Percentiles rank a stretch among this genome's conserved stretches.
Evolutionary conservation across 2,797 vertebrate genomes (phyloP).

Genomic region (Rachycentron canadum): DNA sequence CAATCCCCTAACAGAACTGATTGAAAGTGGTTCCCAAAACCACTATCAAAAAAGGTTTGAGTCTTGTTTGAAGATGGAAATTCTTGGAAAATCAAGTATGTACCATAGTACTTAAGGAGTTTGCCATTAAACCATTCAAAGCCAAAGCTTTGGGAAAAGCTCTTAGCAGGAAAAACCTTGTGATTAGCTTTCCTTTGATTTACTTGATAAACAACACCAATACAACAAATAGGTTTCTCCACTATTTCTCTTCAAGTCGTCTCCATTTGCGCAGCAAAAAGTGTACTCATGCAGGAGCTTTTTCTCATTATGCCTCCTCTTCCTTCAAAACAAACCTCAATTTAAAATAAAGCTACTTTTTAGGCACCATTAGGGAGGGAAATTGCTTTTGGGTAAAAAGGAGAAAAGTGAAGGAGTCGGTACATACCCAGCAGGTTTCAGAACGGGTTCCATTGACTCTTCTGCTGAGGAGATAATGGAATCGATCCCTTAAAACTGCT

Average conservation of each 20-base stretch:
- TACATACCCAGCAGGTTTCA: constrained; percentile 75
- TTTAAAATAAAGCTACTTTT: constrained; percentile 39
- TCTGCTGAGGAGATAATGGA: constrained; percentile 67
- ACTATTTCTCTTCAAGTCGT: constrained; percentile 28
- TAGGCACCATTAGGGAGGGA: constrained; percentile 42
- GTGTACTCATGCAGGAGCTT: constrained; percentile 29
- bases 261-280: constrained; percentile 50
- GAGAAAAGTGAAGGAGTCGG: constrained; percentile 25
- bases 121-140: constrained; percentile 61
- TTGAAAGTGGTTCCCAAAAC: constrained; percentile 40
- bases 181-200: constrained; percentile 54
- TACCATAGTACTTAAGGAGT: constrained; percentile 27
- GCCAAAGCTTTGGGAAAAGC: constrained; percentile 23
- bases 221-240: constrained; percentile 39
- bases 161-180: constrained; percentile 31
- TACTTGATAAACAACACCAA: constrained; percentile 35
- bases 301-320: constrained; percentile 32
- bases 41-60: constrained; percentile 27
- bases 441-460: constrained; percentile 78
- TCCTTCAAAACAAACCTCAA: constrained; percentile 46
- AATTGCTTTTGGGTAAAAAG: constrained; percentile 24
- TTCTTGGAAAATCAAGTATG: constrained; percentile 38
- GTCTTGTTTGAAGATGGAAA: constrained; percentile 24
- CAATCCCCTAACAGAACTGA: constrained; percentile 24
- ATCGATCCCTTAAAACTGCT: constrained; percentile 76